These are phyloP conservation scores for Xyrichtys novacula DNA, from an alignment of 2,797 vertebrate genomes.

Conservation along the genomic window DNA sequence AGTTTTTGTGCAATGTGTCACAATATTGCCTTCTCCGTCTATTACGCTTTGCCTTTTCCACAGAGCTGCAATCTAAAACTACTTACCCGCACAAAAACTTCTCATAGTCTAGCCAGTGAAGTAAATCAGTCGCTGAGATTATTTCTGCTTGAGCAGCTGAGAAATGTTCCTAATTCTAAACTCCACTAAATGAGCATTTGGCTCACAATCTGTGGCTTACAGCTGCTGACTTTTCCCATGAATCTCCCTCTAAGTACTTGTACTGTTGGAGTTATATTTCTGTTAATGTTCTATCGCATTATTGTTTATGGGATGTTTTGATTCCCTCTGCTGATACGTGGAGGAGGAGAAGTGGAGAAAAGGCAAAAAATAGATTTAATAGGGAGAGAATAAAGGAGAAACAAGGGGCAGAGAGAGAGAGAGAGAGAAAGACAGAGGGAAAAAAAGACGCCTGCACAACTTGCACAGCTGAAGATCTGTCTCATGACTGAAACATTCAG, in stretches of 20 bases:
- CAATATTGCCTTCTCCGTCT: constrained; percentile 18
- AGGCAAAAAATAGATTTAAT: constrained; percentile 36
- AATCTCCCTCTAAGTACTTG: constrained; percentile 30
- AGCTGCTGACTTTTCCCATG: constrained; percentile 38
- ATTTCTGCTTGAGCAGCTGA: constrained; percentile 67
- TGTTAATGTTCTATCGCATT: constrained; percentile 30
- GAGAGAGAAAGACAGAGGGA: constrained; percentile 31
- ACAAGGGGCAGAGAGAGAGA: constrained; percentile 23
- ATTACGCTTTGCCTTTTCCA: constrained; percentile 24
- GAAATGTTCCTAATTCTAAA: constrained; percentile 57
- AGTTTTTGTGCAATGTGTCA: not conserved
- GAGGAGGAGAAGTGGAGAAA: constrained; percentile 32
- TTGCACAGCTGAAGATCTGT: constrained; percentile 61
- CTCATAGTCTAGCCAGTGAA: constrained; percentile 35
- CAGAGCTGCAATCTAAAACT: constrained; percentile 38
- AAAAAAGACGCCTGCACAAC: constrained; percentile 61
- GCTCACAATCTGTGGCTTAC: constrained; percentile 14
- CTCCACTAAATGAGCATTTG: constrained; percentile 50
- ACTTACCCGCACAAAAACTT: constrained; percentile 26
- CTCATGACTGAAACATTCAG: constrained; percentile 83
- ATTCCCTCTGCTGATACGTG: constrained; percentile 44
- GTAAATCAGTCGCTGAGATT: constrained; percentile 61
- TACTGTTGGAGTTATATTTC: constrained; percentile 39
- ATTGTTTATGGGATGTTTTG: constrained; percentile 56
- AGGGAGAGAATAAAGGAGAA: constrained; percentile 11